These are phyloP conservation scores for Odocoileus hemionus DNA, from an alignment of 2,113 vertebrate genomes.

Conservation along the genomic window DNA sequence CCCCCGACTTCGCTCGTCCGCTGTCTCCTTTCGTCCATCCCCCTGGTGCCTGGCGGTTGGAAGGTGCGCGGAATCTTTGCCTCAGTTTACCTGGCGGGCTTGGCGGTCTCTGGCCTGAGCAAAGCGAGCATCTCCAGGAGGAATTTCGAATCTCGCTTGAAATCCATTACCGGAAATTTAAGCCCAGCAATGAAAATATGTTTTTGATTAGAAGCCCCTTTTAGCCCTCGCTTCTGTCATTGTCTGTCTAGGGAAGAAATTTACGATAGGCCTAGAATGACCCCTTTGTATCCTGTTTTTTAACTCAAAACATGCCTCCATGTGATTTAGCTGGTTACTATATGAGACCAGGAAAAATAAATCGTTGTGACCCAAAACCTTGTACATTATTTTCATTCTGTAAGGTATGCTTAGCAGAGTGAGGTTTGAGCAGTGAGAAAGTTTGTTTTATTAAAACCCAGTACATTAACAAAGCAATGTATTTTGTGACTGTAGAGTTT, in stretches of 20 bases:
- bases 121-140: background rate
- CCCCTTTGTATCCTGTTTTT: background rate
- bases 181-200: background rate
- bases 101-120: background rate
- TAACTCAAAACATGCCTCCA: background rate
- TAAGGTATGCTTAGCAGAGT: background rate
- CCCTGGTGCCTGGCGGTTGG: background rate
- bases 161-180: background rate
- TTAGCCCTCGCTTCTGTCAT: background rate
- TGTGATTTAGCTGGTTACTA: background rate
- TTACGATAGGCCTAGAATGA: background rate
- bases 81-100: background rate
- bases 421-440: background rate
- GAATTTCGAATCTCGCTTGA: background rate
- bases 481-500: background rate
- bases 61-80: background rate
- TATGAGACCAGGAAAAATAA: background rate
- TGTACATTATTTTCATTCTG: background rate
- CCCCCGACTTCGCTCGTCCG: background rate
- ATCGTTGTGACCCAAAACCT: background rate
- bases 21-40: rapidly evolving
- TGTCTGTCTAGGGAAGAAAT: background rate
- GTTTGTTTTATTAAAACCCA: background rate
- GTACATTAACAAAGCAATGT: background rate
- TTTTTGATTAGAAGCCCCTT: background rate